Evolutionary conservation across 2,797 vertebrate genomes (phyloP).

Genomic region (Acanthurus tractus): DNA sequence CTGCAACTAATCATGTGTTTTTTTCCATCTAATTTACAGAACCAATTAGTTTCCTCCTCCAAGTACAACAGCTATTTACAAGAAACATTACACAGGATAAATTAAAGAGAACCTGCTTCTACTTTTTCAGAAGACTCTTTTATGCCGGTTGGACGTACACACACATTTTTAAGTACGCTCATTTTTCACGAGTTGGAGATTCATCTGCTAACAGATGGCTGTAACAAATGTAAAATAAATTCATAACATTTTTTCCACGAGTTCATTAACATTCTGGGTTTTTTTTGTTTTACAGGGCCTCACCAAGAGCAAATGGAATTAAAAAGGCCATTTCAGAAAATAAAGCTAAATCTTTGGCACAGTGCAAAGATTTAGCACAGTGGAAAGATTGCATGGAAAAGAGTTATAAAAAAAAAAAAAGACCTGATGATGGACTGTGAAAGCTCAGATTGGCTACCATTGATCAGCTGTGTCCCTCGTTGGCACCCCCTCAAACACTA

Average conservation of each 20-base stretch:
- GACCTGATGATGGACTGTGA: constrained; percentile 70
- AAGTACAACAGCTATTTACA: constrained; percentile 50
- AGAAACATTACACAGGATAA: constrained; percentile 35
- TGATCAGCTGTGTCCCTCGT: constrained; percentile 75
- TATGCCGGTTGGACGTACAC: constrained; percentile 33
- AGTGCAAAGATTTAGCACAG: not conserved
- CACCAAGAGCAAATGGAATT: constrained; percentile 62
- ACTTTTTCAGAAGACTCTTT: constrained; percentile 38
- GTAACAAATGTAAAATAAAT: constrained; percentile 35
- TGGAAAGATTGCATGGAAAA: too few species aligned
- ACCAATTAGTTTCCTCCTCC: constrained; percentile 43
- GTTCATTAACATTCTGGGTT: constrained; percentile 42
- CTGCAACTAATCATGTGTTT: constrained; percentile 42
- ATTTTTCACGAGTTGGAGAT: constrained; percentile 33
- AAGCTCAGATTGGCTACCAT: constrained; percentile 55
- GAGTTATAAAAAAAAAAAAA: constrained; percentile 13
- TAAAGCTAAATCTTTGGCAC: constrained; percentile 47
- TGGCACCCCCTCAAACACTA: constrained; percentile 65
- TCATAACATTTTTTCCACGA: constrained; percentile 8
- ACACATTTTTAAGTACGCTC: constrained; percentile 37
- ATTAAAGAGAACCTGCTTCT: constrained; percentile 43
- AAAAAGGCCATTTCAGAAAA: constrained; percentile 67
- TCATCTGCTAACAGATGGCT: constrained; percentile 42
- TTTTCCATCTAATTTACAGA: constrained; percentile 52
- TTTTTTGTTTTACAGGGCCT: constrained; percentile 39